Base-by-base conservation (phyloP, 2,888 invertebrate genomes). In the Pelosia muscerda region DNA sequence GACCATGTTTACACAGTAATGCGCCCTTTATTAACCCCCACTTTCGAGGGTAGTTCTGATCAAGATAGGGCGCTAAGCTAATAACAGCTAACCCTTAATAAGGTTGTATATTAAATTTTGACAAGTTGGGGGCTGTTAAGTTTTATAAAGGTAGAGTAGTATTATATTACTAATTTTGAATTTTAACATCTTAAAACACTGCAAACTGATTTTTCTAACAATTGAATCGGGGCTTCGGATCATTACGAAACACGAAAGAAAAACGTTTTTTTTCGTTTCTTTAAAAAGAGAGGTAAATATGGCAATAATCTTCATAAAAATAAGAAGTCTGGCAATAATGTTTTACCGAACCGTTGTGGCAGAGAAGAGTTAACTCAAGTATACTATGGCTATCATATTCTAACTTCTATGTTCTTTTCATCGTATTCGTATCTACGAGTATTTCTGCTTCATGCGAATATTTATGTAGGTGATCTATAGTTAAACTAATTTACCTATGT, bases 1-100 rank as follows among this genome's bases (percentile, higher is more conserved):
- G 93, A 81, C 90, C 77, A 49, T 92, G 89, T 94, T 93, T 93
- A 88, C 85, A 83, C 78, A 86, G 84, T 83, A 82, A 85, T 84
- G 84, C 82, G 84, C 88, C 89, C 89, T 89, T 91, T 93, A 92
- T 93, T 93, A 92, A 91, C 77, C 74, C 89, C 59, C 59, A 59
- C 54, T 57, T 49, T 55, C 55, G 81, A 75, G 82, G 81, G 81
- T 78, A 79, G 68, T 75, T 75, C 72, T 78, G 71, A 76, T 73
- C 75, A 76, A 78, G 75, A 75, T 75, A 73, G 81, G 81, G 77
- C 73, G 75, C 77, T 81, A 74, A 81, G 81, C 81, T 82, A 82
- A 81, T 81, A 81, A 81, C 80, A 63, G 68, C 76, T 72, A 76
- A 76, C 73, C 74, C 70, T n/a, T 81, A 81, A 81, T 81, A 81